Conservation (phyloP, 1,140 invertebrate species). For the Bradysia coprophila region DNA sequence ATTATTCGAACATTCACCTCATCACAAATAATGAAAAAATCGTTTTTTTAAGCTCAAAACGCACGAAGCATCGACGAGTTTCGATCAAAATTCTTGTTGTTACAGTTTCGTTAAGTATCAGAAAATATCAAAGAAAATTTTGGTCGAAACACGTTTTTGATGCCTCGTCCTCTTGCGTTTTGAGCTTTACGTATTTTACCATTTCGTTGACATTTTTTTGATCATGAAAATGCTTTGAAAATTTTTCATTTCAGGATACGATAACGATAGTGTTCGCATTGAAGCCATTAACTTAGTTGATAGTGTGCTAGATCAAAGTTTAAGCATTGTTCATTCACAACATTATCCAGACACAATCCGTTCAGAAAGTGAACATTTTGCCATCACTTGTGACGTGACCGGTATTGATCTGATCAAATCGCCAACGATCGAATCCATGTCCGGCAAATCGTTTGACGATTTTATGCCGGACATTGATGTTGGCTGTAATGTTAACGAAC, state of each 20-base stretch:
- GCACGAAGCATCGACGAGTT: too few species aligned
- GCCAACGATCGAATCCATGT: slow-evolving; percentile 24
- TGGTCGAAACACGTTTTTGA: too few species aligned
- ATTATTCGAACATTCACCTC: too few species aligned
- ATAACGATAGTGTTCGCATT: neutral
- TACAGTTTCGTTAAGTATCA: too few species aligned
- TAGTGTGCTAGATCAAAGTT: slow-evolving; percentile 20
- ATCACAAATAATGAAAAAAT: too few species aligned
- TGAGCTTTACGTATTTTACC: too few species aligned
- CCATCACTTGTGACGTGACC: slow-evolving; percentile 21
- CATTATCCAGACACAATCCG: slow-evolving; percentile 9
- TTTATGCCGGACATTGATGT: slow-evolving; percentile 12
- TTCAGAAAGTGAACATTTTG: slow-evolving; percentile 24
- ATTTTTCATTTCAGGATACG: neutral
- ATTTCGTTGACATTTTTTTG: too few species aligned
- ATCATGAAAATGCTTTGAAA: too few species aligned
- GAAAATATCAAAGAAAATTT: too few species aligned
- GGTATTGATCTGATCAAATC: slow-evolving; percentile 23
- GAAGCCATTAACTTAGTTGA: slow-evolving; percentile 19
- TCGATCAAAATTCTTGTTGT: too few species aligned
- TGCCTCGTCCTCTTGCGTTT: too few species aligned
- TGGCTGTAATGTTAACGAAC: slow-evolving; percentile 3
- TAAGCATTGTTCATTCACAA: slow-evolving; percentile 17
- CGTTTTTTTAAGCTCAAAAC: too few species aligned
- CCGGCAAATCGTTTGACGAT: slow-evolving; percentile 24